Evolutionary conservation across 2,113 vertebrate species (phyloP).

Genomic region (Ornithorhynchus anatinus): DNA sequence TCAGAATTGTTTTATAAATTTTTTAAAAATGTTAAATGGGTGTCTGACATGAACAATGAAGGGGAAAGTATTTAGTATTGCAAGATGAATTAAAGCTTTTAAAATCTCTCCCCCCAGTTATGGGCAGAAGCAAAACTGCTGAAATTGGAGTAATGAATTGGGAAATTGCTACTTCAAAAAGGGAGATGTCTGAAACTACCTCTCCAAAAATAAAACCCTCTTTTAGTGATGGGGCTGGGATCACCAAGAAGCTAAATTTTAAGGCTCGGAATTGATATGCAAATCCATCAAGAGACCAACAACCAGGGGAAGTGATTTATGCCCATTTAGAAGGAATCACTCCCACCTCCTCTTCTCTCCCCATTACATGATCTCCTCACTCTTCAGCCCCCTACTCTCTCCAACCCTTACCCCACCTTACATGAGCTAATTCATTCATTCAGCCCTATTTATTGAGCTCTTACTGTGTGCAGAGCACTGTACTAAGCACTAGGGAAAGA

Average conservation of each 20-base stretch:
- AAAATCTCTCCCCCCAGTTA: slow-evolving; percentile 39
- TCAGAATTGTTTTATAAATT: slow-evolving; percentile 67
- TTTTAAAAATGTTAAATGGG: slow-evolving; percentile 60
- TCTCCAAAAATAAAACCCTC: not conserved
- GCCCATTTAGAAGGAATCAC: no score
- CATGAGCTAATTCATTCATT: no score
- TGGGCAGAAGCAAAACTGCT: slow-evolving; percentile 42
- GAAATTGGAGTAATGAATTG: slow-evolving; percentile 41
- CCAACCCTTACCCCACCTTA: no score
- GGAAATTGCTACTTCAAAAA: slow-evolving; percentile 34
- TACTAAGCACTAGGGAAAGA: no score
- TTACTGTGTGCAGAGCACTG: no score
- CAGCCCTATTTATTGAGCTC: no score
- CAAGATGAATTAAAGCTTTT: slow-evolving; percentile 62
- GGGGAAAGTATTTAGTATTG: slow-evolving; percentile 50
- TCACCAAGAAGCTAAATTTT: slow-evolving; percentile 9
- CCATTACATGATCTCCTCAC: no score
- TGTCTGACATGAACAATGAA: slow-evolving; percentile 63
- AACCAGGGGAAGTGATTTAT: not conserved
- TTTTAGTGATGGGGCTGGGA: not conserved
- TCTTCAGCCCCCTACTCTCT: no score
- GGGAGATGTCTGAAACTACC: slow-evolving; percentile 24
- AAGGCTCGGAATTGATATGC: not conserved
- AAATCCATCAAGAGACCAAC: not conserved
- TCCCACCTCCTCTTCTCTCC: no score